Evolutionary conservation across 2,888 invertebrate species (phyloP).

Genomic region (Sphaerophoria taeniata): DNA sequence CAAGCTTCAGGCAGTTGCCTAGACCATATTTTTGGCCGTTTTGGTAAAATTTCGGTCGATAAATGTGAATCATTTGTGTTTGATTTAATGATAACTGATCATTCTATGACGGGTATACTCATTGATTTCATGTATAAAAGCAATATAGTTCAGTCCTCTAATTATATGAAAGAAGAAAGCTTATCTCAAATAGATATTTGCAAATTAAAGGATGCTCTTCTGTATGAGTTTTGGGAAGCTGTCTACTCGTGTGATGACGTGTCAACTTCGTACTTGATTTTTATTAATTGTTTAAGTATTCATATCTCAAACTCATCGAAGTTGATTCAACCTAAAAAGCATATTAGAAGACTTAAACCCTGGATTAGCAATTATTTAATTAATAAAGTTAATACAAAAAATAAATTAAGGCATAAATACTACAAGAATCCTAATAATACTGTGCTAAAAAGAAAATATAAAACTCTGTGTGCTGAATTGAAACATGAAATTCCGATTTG

Average conservation of each 20-base stretch:
- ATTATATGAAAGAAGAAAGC: neutral
- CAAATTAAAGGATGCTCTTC: neutral
- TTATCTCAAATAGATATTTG: neutral
- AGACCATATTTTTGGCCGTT: neutral
- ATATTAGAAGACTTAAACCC: too few relatives aligned
- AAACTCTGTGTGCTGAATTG: constrained; percentile 17
- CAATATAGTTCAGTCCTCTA: neutral
- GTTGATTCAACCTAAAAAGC: neutral
- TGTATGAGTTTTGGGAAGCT: neutral
- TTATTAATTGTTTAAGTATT: too few relatives aligned
- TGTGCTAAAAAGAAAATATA: neutral
- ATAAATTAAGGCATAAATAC: constrained; percentile 13
- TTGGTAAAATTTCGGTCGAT: too few relatives aligned
- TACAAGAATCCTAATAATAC: neutral
- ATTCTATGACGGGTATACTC: neutral
- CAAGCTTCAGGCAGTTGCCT: neutral
- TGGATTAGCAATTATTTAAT: neutral
- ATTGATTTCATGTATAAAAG: neutral
- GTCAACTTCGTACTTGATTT: neutral
- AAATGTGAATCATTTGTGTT: neutral
- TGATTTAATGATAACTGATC: neutral
- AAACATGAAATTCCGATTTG: constrained; percentile 24
- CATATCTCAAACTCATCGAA: too few relatives aligned
- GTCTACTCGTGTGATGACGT: neutral
- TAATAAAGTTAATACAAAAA: neutral